phyloP scores from a whole-genome alignment of 2,888 invertebrate species.

The Erannis defoliaria region DNA sequence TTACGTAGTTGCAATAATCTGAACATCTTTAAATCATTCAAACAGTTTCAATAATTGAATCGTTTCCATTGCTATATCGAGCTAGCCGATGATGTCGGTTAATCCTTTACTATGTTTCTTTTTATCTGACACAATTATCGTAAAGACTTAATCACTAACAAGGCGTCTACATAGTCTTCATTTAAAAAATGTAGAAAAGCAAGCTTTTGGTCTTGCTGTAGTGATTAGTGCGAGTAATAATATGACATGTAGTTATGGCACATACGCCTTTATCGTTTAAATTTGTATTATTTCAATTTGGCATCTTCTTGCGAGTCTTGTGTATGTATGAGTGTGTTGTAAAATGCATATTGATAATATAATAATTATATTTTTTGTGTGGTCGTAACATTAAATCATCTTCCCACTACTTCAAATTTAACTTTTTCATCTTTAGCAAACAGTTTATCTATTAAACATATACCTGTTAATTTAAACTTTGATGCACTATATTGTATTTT shows the following conservation, averaged over 20 bases:
- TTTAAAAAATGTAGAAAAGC: not conserved
- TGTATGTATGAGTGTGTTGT: not conserved
- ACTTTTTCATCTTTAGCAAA: too few species aligned
- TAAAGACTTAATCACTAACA: conserved; percentile 28
- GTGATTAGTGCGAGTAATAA: not conserved
- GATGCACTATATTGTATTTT: too few species aligned
- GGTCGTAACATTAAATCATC: too few species aligned
- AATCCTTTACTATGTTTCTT: conserved; percentile 26
- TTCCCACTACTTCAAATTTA: too few species aligned
- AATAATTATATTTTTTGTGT: too few species aligned
- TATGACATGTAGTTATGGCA: not conserved
- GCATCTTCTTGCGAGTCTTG: not conserved
- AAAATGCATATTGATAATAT: too few species aligned
- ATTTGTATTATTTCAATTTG: not conserved
- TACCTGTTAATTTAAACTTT: too few species aligned
- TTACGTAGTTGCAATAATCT: not conserved
- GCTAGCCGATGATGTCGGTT: conserved; percentile 15
- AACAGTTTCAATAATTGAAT: not conserved
- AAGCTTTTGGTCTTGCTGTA: conserved; percentile 1
- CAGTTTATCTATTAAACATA: too few species aligned
- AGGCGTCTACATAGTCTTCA: conserved; percentile 13
- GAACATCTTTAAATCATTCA: not conserved
- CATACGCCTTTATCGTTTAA: not conserved
- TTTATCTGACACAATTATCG: conserved; percentile 27
- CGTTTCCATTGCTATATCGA: not conserved